Evolutionary conservation across 2,797 vertebrate species (phyloP).

Genomic region (Bucorvus abyssinicus): DNA sequence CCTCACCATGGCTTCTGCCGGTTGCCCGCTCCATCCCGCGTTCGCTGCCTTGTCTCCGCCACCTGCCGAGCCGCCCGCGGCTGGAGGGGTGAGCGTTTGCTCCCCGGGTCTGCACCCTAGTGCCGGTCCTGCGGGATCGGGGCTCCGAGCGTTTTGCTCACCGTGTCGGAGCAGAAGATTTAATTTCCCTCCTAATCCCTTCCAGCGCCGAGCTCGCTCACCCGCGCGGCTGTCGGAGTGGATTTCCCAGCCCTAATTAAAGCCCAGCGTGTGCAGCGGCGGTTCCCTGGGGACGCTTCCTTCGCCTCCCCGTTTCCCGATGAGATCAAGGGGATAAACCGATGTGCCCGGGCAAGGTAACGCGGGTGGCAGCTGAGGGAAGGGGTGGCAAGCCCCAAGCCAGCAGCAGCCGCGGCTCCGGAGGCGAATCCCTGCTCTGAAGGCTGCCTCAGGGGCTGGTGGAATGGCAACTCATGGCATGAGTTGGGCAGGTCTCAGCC

Average conservation of each 20-base stretch:
- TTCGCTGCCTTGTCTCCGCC: not conserved
- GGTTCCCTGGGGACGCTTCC: not conserved
- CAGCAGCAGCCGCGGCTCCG: not conserved
- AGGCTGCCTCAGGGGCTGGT: fast-evolving
- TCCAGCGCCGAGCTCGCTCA: not conserved
- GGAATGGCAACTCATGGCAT: fast-evolving
- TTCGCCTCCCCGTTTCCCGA: not conserved
- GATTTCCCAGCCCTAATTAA: slow-evolving; percentile 51
- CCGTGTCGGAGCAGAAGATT: fast-evolving
- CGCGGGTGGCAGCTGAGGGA: not conserved
- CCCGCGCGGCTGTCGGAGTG: not conserved
- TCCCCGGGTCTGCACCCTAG: fast-evolving
- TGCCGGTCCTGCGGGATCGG: fast-evolving
- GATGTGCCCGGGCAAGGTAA: not conserved
- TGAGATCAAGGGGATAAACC: slow-evolving; percentile 24
- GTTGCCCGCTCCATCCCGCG: fast-evolving
- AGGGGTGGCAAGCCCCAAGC: not conserved
- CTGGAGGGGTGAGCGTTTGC: fast-evolving
- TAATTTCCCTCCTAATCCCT: not conserved
- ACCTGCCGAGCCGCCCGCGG: not conserved
- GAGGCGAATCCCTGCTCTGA: not conserved
- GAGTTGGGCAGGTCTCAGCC: not conserved
- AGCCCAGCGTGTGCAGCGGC: not conserved
- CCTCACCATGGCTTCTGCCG: not conserved
- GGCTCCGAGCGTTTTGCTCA: fast-evolving